Base-by-base conservation (phyloP, 1,140 invertebrate genomes). In the Zaprionus lachaisei region DNA sequence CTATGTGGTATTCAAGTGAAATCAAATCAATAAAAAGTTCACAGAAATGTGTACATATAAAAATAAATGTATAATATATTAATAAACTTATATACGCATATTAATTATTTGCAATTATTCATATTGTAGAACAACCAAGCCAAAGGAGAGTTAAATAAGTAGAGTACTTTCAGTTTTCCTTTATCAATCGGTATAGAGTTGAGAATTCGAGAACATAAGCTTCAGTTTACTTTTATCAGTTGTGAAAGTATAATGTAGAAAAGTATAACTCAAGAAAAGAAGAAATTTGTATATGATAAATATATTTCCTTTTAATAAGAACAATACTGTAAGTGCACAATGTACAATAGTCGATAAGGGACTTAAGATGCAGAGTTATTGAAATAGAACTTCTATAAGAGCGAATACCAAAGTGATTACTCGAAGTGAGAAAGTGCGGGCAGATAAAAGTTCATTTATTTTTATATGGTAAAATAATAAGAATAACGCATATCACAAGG, bases 381-480 rank as follows among this genome's bases (percentile, higher is more conserved):
- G 2, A 22, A 49, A 31, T 47, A 28, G n/a, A 44, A 12, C 7
- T 28, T 26, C 26, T 64, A n/a, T 51, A 51, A 51, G 9, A 51
- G 47, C 11, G 20, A 51, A 26, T 31, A 28, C 9, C 38, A n/a
- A 47, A 47, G n/a, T 9, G 41, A 9, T 20, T n/a, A 47, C 5
- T 11, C 7, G 41, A 47, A 47, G 41, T 47, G 5, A 28, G 41
- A 64, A 54, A 51, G 15, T 64, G 47, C 28, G 62, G 62, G 62
- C 47, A 2, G 47, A 51, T 51, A 31, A 51, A 14, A 22, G 5
- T 14, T 22, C 7, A 20, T 12, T 22, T 51, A 22, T 20, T 14
- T 51, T 14, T 51, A 11, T 49, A 49, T 51, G 47, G n/a, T 22
- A 12, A 2, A 24, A 51, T 6, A 51, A 12, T 51, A 12, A 5